Evolutionary conservation across 2,113 vertebrate species (phyloP).

Genomic region (Oreotrochilus melanogaster): DNA sequence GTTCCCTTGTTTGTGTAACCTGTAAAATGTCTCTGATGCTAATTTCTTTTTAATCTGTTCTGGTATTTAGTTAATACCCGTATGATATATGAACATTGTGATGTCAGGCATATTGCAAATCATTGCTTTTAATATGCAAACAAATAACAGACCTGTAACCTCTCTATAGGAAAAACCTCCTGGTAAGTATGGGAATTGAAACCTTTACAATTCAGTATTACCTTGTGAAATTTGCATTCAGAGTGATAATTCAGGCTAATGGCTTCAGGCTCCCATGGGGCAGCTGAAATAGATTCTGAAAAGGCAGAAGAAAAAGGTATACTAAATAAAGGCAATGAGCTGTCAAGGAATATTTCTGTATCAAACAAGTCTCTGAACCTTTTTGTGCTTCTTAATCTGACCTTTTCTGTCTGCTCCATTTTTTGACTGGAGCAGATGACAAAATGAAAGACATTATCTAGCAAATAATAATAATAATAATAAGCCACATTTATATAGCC

Average conservation of each 20-base stretch:
- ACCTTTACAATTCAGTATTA: constrained; percentile 55
- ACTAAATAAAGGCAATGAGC: constrained; percentile 79
- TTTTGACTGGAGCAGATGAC: not conserved
- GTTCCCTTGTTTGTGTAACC: not conserved
- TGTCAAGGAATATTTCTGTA: constrained; percentile 78
- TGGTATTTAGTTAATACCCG: not conserved
- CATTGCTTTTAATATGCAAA: constrained; percentile 32
- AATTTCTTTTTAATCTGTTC: constrained; percentile 14
- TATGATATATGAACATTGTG: constrained; percentile 21
- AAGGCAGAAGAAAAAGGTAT: constrained; percentile 73
- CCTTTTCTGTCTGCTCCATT: constrained; percentile 7
- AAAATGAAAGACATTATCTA: not conserved
- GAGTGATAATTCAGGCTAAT: constrained; percentile 77
- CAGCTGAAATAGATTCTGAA: constrained; percentile 73
- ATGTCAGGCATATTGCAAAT: constrained; percentile 19
- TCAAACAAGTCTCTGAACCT: constrained; percentile 64
- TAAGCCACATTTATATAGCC: not conserved
- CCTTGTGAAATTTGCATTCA: constrained; percentile 73
- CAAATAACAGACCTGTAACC: constrained; percentile 26
- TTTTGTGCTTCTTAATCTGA: constrained; percentile 51
- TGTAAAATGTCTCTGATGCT: not conserved
- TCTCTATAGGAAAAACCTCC: constrained; percentile 15
- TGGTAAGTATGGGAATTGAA: constrained; percentile 34
- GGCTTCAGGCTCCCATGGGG: constrained; percentile 67
- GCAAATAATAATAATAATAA: constrained; percentile 35